A percentile compares a stretch with the other conserved stretches of the same genome.
Conservation (phyloP, 2,113 vertebrate genomes). For the Neoarius graeffei region DNA sequence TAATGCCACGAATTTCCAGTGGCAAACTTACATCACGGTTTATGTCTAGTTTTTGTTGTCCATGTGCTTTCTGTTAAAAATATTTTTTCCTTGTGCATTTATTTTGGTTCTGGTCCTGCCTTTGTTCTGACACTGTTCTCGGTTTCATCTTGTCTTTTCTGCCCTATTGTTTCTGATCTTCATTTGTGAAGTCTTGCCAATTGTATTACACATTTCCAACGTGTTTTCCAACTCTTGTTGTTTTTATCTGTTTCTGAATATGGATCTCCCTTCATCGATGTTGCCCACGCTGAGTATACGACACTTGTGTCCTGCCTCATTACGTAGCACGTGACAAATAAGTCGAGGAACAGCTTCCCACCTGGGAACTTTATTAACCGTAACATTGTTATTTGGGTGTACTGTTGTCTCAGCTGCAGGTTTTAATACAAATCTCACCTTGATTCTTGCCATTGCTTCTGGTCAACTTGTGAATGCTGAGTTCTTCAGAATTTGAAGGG, state of each 20-base stretch:
- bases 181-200: too few species aligned
- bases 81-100: too few species aligned
- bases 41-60: background rate
- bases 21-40: background rate
- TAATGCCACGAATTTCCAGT: background rate
- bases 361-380: background rate
- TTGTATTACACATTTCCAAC: background rate
- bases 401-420: background rate
- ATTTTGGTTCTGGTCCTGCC: too few species aligned
- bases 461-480: background rate
- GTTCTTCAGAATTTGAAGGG: background rate
- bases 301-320: too few species aligned
- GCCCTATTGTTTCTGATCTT: too few species aligned
- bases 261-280: background rate
- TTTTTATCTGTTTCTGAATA: background rate
- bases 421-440: background rate
- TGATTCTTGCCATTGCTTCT: background rate
- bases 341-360: too few species aligned
- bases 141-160: too few species aligned
- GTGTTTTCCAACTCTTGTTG: background rate
- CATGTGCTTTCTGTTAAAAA: background rate
- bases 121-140: too few species aligned
- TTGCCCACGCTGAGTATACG: too few species aligned
- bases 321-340: too few species aligned
- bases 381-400: background rate